Evolutionary conservation across 2,113 vertebrate species (phyloP).

Genomic region (Platanista minor): DNA sequence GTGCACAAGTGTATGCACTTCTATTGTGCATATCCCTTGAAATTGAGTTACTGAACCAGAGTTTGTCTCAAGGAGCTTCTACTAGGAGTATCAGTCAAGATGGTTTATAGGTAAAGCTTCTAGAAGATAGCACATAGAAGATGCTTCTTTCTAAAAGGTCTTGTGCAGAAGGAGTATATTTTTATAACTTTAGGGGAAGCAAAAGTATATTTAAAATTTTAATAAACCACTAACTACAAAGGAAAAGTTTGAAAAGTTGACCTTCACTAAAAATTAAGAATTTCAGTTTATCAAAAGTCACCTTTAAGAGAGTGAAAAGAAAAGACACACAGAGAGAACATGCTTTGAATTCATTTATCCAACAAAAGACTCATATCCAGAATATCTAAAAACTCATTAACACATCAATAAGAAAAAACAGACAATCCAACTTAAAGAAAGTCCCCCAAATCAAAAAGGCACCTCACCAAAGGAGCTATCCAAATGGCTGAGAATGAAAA

Average conservation of each 20-base stretch:
- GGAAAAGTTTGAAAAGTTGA: neutral
- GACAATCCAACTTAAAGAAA: neutral
- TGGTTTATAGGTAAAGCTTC: neutral
- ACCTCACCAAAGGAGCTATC: neutral
- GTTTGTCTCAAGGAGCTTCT: neutral
- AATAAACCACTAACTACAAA: neutral
- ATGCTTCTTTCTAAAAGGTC: neutral
- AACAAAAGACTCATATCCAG: neutral
- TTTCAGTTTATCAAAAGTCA: slow-evolving; percentile 31
- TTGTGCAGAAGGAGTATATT: neutral
- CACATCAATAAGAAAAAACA: neutral
- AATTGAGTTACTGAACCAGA: neutral
- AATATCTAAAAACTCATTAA: neutral
- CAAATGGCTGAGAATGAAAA: neutral
- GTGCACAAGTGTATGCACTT: neutral
- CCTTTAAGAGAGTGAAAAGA: neutral
- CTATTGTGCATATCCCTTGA: neutral
- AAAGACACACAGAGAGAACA: neutral
- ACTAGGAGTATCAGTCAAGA: neutral
- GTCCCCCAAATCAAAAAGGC: neutral
- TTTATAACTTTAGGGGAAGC: neutral
- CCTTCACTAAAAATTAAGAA: slow-evolving; percentile 22
- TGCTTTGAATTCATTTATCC: slow-evolving; percentile 23
- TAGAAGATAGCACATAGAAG: neutral
- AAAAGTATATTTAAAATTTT: neutral